A percentile compares a stretch with the other conserved stretches of the same genome.
These are phyloP conservation scores for Fopius arisanus DNA, from an alignment of 1,140 invertebrate genomes.

Conservation along the genomic window DNA sequence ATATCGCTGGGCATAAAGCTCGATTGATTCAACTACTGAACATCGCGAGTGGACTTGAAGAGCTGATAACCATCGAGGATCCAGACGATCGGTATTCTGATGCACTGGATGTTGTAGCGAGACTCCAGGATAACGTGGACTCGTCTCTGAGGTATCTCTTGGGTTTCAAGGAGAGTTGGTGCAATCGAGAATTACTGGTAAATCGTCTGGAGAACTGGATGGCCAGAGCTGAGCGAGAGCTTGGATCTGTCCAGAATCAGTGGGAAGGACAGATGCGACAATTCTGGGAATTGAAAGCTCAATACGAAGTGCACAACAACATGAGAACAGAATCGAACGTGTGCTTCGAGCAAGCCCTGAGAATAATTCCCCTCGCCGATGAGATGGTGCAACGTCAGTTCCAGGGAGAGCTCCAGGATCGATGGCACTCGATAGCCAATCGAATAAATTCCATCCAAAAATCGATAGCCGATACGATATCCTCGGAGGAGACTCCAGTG, in stretches of 20 bases:
- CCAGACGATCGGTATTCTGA: slow-evolving; percentile 75
- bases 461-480: slow-evolving; percentile 72
- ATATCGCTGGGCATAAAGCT: slow-evolving; percentile 80
- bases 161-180: slow-evolving; percentile 80
- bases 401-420: slow-evolving; percentile 76
- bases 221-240: slow-evolving; percentile 72
- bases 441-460: slow-evolving; percentile 73
- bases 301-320: slow-evolving; percentile 85
- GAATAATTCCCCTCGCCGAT: slow-evolving; percentile 80
- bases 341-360: slow-evolving; percentile 78
- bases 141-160: slow-evolving; percentile 73
- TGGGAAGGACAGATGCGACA: slow-evolving; percentile 76
- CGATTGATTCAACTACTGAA: slow-evolving; percentile 76
- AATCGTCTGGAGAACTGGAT: slow-evolving; percentile 80
- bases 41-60: slow-evolving; percentile 77
- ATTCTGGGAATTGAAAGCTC: slow-evolving; percentile 88
- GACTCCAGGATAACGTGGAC: slow-evolving; percentile 77
- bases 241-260: slow-evolving; percentile 64
- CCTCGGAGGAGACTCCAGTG: slow-evolving; percentile 74
- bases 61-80: slow-evolving; percentile 75
- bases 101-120: slow-evolving; percentile 73
- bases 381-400: slow-evolving; percentile 82
- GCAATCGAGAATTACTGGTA: slow-evolving; percentile 74
- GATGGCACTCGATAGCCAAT: slow-evolving; percentile 74
- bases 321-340: slow-evolving; percentile 75